These are phyloP conservation scores for Leptodactylus fuscus DNA, from an alignment of 2,113 vertebrate genomes.

Conservation along the genomic window DNA sequence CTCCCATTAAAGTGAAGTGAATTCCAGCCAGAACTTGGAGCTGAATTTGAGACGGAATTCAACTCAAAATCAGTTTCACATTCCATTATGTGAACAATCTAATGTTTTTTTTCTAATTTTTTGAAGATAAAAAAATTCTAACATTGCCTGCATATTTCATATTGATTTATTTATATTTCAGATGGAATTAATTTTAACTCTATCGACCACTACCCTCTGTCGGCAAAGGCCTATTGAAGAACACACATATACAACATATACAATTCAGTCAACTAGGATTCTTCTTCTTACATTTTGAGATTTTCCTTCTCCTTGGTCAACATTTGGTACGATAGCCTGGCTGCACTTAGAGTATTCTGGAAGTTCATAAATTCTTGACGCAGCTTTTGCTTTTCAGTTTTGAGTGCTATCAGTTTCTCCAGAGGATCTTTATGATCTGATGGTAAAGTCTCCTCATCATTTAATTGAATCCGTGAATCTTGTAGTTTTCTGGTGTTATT, in stretches of 20 bases:
- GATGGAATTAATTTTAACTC: no score
- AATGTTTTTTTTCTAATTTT: no score
- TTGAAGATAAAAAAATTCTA: no score
- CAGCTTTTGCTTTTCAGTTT: slow-evolving; percentile 79
- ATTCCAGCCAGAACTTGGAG: no score
- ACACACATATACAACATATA: neutral
- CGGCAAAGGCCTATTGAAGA: neutral
- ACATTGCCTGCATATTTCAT: no score
- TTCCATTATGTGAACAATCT: no score
- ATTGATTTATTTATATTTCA: no score
- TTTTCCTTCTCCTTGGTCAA: slow-evolving; percentile 76
- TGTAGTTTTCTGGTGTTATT: slow-evolving; percentile 68
- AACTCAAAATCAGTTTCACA: no score
- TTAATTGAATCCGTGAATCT: slow-evolving; percentile 53
- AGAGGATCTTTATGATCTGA: slow-evolving; percentile 73
- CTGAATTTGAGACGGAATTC: no score
- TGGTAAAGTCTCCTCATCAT: neutral
- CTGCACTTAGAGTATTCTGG: slow-evolving; percentile 70
- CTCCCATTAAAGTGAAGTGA: no score
- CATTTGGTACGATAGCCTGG: slow-evolving; percentile 71
- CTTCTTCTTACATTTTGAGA: slow-evolving; percentile 80
- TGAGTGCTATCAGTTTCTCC: slow-evolving; percentile 74
- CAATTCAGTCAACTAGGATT: neutral
- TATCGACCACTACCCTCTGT: neutral
- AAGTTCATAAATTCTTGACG: slow-evolving; percentile 76